Evolutionary conservation across 35 echinoderm and acorn worm species (phyloP).

Genomic region (Ophioderma brevispina): DNA sequence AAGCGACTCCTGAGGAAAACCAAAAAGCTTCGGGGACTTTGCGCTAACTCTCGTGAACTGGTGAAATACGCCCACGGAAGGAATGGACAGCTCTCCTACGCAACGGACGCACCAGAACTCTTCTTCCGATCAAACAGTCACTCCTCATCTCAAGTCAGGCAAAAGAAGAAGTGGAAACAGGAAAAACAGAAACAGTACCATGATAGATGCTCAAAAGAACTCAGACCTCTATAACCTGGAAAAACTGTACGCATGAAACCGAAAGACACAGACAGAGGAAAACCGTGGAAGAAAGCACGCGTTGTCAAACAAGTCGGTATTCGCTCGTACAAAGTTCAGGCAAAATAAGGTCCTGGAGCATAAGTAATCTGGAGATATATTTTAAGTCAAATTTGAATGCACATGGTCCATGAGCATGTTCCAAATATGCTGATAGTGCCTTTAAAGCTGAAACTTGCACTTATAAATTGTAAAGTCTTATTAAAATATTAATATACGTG

Average conservation of each 20-base stretch:
- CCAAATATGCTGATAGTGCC: no score
- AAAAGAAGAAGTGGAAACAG: neutral
- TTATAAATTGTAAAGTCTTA: no score
- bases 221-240: neutral
- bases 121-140: neutral
- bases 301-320: neutral
- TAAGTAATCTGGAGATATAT: no score
- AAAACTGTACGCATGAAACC: neutral
- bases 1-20: slow-evolving; percentile 12
- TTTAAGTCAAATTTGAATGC: no score
- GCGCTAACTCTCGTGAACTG: slow-evolving; percentile 24
- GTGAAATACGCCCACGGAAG: slow-evolving; percentile 64
- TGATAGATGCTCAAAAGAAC: neutral
- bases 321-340: neutral
- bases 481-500: no score
- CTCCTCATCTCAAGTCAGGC: neutral
- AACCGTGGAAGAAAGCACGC: neutral
- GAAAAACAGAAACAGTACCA: neutral
- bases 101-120: slow-evolving; percentile 44
- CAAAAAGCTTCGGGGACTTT: slow-evolving; percentile 39
- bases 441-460: no score
- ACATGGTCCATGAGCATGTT: no score
- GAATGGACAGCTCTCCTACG: slow-evolving; percentile 41
- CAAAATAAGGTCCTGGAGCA: no score
- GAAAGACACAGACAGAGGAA: no score